Evolutionary conservation across 2,888 invertebrate genomes (phyloP).

Genomic region (Phytoseiulus persimilis): DNA sequence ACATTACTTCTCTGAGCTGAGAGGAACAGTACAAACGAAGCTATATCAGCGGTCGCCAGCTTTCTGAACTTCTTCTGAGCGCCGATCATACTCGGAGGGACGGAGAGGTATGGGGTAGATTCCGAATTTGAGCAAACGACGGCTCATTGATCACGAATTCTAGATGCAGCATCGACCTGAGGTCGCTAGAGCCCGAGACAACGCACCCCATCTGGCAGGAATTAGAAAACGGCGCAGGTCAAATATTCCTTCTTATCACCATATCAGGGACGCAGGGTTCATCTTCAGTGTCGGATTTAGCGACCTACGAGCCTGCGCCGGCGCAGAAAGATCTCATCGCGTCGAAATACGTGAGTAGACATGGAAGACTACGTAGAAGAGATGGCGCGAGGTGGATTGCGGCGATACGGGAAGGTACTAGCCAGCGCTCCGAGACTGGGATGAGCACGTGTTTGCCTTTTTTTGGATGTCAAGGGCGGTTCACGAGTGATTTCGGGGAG

Average conservation of each 20-base stretch:
- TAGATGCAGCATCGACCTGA: constrained; percentile 76
- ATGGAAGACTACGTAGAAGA: background rate
- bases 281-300: constrained; percentile 79
- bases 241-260: constrained; percentile 74
- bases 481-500: background rate
- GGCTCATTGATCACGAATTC: constrained; percentile 10
- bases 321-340: constrained; percentile 60
- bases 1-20: background rate
- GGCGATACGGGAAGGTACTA: too few relatives aligned
- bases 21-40: background rate
- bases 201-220: constrained; percentile 83
- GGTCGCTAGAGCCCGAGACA: constrained; percentile 71
- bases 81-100: background rate
- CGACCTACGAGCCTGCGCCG: constrained; percentile 71
- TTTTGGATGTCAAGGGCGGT: background rate
- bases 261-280: constrained; percentile 88
- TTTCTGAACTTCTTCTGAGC: background rate
- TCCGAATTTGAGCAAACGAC: too few relatives aligned
- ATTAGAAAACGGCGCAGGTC: constrained; percentile 76
- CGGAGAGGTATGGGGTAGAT: background rate
- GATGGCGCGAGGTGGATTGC: too few relatives aligned
- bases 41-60: background rate
- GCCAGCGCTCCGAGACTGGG: too few relatives aligned
- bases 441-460: too few relatives aligned
- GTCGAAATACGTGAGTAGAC: constrained; percentile 63